Evolutionary conservation across 2,113 vertebrate genomes (phyloP).

Genomic region (Hippolais icterina): DNA sequence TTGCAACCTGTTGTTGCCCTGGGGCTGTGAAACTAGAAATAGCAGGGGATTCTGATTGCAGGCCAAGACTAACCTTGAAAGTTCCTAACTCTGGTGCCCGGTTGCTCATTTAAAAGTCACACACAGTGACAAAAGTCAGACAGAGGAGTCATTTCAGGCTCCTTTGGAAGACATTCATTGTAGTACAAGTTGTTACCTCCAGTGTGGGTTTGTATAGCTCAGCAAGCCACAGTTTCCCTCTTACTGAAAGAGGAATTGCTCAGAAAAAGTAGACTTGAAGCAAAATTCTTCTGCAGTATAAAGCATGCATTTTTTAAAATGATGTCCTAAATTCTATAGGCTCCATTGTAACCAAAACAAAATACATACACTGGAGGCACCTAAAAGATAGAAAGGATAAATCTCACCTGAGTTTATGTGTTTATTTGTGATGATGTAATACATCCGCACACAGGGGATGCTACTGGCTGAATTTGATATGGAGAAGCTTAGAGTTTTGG

Average conservation of each 20-base stretch:
- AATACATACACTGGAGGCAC: not conserved
- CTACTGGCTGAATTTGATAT: not conserved
- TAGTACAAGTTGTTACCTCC: not conserved
- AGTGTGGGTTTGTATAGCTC: not conserved
- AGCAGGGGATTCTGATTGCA: not conserved
- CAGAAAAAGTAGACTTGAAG: not conserved
- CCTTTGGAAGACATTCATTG: not conserved
- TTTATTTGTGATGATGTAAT: not conserved
- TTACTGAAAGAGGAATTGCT: not conserved
- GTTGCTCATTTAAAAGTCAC: not conserved
- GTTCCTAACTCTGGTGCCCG: not conserved
- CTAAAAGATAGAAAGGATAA: not conserved
- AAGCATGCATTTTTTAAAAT: not conserved
- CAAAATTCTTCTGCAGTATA: not conserved
- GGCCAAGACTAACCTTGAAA: not conserved
- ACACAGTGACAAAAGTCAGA: too few relatives aligned
- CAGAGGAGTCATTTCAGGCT: accelerated
- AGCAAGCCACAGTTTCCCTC: not conserved
- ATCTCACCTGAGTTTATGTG: not conserved
- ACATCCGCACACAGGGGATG: not conserved
- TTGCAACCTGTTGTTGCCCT: not conserved
- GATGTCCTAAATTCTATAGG: not conserved
- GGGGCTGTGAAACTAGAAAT: not conserved
- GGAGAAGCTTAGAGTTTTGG: not conserved
- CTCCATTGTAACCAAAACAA: not conserved